A percentile compares a stretch with the other conserved stretches of the same genome.
Conservation (phyloP, 2,113 vertebrate species). For the Gambusia holbrooki region DNA sequence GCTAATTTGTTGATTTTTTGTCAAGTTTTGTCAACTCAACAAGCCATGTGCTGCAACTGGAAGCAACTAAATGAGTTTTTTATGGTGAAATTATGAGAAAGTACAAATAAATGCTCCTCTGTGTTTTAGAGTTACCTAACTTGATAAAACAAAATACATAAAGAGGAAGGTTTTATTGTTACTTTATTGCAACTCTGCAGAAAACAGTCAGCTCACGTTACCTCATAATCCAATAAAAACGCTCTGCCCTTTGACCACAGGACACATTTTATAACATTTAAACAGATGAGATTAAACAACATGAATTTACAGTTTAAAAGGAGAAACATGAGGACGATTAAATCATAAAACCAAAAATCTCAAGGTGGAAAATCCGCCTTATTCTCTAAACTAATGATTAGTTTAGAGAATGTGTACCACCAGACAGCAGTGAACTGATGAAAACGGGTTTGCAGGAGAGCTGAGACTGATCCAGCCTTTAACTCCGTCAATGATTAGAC, state of each 20-base stretch:
- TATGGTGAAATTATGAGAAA: too few species aligned
- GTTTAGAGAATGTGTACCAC: not conserved
- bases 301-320: not conserved
- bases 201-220: too few species aligned
- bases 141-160: too few species aligned
- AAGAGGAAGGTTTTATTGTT: too few species aligned
- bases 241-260: not conserved
- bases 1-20: too few species aligned
- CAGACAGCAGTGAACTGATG: not conserved
- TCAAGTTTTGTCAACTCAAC: too few species aligned
- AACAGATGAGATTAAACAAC: not conserved
- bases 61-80: too few species aligned
- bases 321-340: not conserved
- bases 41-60: too few species aligned
- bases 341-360: not conserved
- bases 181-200: too few species aligned
- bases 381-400: not conserved
- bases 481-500: constrained; percentile 5
- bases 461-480: not conserved
- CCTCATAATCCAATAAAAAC: not conserved
- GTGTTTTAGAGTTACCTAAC: too few species aligned
- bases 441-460: not conserved
- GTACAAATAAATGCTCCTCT: too few species aligned
- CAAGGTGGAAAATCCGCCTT: not conserved
- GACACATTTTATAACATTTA: not conserved